phyloP scores from a whole-genome alignment of 2,888 invertebrate genomes.

The Lymantria dispar region DNA sequence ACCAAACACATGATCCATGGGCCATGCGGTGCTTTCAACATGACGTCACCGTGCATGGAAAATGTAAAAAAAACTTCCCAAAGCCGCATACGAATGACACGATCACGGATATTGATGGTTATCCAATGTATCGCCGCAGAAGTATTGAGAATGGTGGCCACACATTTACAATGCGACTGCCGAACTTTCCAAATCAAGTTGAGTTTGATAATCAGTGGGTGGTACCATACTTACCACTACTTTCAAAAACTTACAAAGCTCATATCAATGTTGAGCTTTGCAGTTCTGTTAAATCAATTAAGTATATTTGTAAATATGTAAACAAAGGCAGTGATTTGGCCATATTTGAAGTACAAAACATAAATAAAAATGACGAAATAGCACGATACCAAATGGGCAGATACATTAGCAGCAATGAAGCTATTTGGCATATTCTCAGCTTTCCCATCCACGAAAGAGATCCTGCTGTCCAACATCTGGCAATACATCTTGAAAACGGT shows the following conservation, averaged over 20 bases:
- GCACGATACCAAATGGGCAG: conserved; percentile 9
- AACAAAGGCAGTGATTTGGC: too few relatives aligned
- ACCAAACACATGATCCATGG: too few relatives aligned
- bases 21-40: conserved; percentile 10
- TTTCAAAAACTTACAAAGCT: conserved; percentile 4
- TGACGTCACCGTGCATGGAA: conserved; percentile 4
- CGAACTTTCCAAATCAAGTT: conserved; percentile 8
- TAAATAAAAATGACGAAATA: conserved; percentile 14
- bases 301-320: too few relatives aligned
- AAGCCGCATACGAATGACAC: not conserved
- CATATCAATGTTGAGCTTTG: conserved; percentile 12
- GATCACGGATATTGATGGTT: not conserved
- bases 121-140: conserved; percentile 7
- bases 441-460: conserved; percentile 22
- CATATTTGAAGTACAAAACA: not conserved
- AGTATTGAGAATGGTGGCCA: conserved; percentile 1
- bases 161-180: conserved; percentile 3
- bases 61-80: not conserved
- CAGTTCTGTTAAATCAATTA: too few relatives aligned
- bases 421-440: conserved; percentile 15
- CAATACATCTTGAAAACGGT: conserved; percentile 20
- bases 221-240: conserved; percentile 4
- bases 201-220: conserved; percentile 12
- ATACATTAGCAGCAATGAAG: conserved; percentile 13
- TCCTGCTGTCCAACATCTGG: conserved; percentile 19